Base-by-base conservation (phyloP, 2,113 vertebrate species). In the Rynchops niger region DNA sequence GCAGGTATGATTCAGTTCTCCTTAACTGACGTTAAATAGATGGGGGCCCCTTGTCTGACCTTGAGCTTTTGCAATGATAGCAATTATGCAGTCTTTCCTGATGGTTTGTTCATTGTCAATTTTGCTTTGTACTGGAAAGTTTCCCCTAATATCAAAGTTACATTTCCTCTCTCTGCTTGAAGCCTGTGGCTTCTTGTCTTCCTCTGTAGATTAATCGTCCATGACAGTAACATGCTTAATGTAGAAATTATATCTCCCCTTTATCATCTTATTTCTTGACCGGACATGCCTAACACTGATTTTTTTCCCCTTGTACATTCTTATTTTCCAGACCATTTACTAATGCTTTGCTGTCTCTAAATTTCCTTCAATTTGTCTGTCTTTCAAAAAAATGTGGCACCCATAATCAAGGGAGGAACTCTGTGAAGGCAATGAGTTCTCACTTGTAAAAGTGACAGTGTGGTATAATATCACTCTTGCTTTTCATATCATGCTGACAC, bases 321-420 rank as follows among this genome's bases (percentile, higher is more conserved):
- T 82, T 85, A 61, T 93, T 94, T 96, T 89, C 78, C 66, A 74
- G 50, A 84, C 15, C 69, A 50, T 95, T 93, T 96, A 69, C 66
- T 45, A 52, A 58, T 69, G 53, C 26, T 95, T 96, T 73, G 10
- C 43, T 91, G 32, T 82, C 29, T 91, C 67, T 90, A 70, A 47
- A 73, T 82, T 88, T 62, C 70, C 82, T 87, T 88, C 72, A 81
- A 62, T 96, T 90, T 91, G 29, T 61, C 73, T 76, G 53, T 87
- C 93, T 94, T 85, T 97, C 81, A 82, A 70, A 94, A 94, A 93
- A 62, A 58, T 16, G 53, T 73, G 66, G 34, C 66, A 94, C 49
- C 40, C 26, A 34, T 82, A 94, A 93, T 95, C 82, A 79, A 90
- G 74, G 2, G 4, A 91, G 58, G 50, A 96, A 89, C 34, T 78